A percentile compares a stretch with the other conserved stretches of the same genome.
Conservation (phyloP, 2,797 vertebrate genomes). For the Ispidina picta region DNA sequence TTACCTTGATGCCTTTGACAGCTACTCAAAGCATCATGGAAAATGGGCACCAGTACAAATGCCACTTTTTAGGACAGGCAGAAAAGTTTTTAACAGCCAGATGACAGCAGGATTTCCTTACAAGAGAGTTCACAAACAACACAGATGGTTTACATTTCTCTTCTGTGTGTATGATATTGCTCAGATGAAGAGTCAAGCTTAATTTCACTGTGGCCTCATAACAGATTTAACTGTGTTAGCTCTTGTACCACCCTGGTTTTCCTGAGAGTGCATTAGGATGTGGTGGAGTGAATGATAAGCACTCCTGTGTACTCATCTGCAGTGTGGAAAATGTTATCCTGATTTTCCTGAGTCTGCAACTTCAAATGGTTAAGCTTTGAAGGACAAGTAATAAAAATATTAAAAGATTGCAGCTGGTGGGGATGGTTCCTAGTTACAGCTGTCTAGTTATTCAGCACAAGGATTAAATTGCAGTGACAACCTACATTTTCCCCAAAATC, state of each 20-base stretch:
- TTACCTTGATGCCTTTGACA: conserved; percentile 51
- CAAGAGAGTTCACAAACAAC: neutral
- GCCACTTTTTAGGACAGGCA: conserved; percentile 13
- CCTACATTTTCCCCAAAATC: neutral
- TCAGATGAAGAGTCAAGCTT: neutral
- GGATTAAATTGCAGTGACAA: neutral
- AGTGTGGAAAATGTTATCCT: neutral
- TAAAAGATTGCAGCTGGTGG: neutral
- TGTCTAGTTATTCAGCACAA: neutral
- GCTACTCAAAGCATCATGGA: conserved; percentile 65
- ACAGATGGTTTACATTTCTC: neutral
- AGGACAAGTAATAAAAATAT: neutral
- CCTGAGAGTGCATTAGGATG: neutral
- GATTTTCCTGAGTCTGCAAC: neutral
- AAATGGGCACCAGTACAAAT: conserved; percentile 64
- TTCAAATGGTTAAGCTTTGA: neutral
- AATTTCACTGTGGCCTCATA: neutral
- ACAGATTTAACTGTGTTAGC: neutral
- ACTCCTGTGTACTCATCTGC: neutral
- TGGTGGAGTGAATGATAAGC: neutral
- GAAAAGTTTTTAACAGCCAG: conserved; percentile 24
- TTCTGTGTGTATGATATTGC: neutral
- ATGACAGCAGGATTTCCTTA: conserved; percentile 46
- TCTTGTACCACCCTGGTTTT: neutral
- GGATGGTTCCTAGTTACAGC: neutral